Percentiles rank a stretch among this genome's conserved stretches.
phyloP scores from a whole-genome alignment of 2,113 vertebrate genomes.

The Tragelaphus strepsiceros region DNA sequence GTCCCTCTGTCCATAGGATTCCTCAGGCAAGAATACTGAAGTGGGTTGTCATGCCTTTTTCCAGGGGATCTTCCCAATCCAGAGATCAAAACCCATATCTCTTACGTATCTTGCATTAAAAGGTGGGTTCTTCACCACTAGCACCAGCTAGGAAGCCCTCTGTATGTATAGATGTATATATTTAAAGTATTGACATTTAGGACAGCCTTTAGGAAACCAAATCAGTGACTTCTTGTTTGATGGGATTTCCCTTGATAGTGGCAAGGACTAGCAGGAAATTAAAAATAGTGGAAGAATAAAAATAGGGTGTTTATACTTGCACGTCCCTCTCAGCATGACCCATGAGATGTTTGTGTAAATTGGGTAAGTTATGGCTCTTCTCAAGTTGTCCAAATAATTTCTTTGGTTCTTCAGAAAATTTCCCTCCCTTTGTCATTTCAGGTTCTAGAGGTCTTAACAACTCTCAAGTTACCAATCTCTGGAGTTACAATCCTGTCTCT shows the following conservation, averaged over 20 bases:
- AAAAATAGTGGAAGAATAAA: not conserved
- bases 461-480: not conserved
- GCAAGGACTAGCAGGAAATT: not conserved
- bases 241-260: not conserved
- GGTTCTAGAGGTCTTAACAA: not conserved
- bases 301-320: not conserved
- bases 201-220: not conserved
- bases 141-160: not conserved
- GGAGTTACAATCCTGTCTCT: not conserved
- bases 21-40: not conserved
- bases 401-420: not conserved
- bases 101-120: not conserved
- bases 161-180: not conserved
- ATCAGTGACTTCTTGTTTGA: not conserved
- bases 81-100: not conserved
- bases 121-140: not conserved
- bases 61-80: not conserved
- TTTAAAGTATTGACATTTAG: not conserved
- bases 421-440: not conserved
- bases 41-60: not conserved
- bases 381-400: not conserved
- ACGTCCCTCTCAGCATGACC: not conserved
- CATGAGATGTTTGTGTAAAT: not conserved
- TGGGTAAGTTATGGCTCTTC: not conserved
- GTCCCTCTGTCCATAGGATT: not conserved